phyloP scores from a whole-genome alignment of 1,140 invertebrate species.

The Brachionus koreanus region DNA sequence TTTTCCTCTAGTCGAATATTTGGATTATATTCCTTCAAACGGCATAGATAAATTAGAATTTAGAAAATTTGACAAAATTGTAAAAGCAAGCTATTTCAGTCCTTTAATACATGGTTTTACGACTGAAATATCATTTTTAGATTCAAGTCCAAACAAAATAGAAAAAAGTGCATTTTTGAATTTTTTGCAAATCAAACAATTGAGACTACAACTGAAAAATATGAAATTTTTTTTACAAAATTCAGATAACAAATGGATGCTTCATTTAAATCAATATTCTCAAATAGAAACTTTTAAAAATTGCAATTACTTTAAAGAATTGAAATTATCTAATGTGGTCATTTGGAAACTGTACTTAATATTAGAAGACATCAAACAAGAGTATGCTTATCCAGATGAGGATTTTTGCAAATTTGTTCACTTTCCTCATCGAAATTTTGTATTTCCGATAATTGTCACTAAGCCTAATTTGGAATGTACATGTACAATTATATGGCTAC shows the following conservation, averaged over 20 bases:
- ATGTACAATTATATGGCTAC: neutral
- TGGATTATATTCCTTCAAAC: neutral
- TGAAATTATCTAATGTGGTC: neutral
- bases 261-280: neutral
- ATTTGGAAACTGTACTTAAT: neutral
- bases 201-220: neutral
- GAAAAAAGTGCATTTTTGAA: neutral
- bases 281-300: neutral
- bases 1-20: neutral
- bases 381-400: neutral
- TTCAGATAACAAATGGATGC: neutral
- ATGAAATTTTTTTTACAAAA: neutral
- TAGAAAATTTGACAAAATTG: neutral
- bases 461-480: neutral
- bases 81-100: neutral
- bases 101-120: neutral
- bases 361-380: neutral
- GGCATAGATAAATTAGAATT: neutral
- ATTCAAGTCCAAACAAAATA: neutral
- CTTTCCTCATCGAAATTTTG: neutral
- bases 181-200: neutral
- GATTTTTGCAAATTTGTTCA: neutral
- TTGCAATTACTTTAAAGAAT: neutral
- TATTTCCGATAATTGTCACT: neutral
- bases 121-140: neutral